Conservation (phyloP, 1,140 invertebrate species). For the Helicorthomorpha holstii region DNA sequence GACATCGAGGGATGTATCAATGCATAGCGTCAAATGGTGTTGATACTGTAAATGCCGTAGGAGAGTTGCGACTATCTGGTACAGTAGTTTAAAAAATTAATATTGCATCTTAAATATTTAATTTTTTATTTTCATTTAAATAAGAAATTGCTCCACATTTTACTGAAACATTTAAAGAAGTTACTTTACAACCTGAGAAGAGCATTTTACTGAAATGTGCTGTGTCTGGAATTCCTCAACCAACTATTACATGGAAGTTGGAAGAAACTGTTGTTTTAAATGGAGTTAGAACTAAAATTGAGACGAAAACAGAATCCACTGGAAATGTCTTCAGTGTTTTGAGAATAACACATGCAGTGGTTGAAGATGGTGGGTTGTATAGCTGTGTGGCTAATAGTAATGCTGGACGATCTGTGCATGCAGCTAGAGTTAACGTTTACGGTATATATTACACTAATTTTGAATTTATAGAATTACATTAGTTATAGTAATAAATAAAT, state of each 20-base stretch:
- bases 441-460: conserved; percentile 27
- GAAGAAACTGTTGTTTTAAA: conserved; percentile 34
- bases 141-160: conserved; percentile 51
- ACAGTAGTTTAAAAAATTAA: not conserved
- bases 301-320: not conserved
- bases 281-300: not conserved
- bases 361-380: conserved; percentile 75
- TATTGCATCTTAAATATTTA: not conserved
- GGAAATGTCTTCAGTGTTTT: not conserved
- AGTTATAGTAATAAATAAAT: not conserved
- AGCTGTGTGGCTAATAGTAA: conserved; percentile 84
- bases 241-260: conserved; percentile 83
- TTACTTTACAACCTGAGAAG: conserved; percentile 70
- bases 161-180: conserved; percentile 63
- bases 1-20: conserved; percentile 35
- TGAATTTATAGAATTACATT: not conserved
- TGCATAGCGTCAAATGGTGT: conserved; percentile 31
- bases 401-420: conserved; percentile 70
- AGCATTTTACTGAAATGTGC: conserved; percentile 65
- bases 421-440: conserved; percentile 79
- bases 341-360: not conserved
- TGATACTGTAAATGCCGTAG: conserved; percentile 22
- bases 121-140: not conserved
- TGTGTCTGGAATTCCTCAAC: conserved; percentile 79
- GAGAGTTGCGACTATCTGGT: conserved; percentile 27